These are phyloP conservation scores for Corythornis cristatus DNA, from an alignment of 2,113 vertebrate genomes.

Conservation along the genomic window DNA sequence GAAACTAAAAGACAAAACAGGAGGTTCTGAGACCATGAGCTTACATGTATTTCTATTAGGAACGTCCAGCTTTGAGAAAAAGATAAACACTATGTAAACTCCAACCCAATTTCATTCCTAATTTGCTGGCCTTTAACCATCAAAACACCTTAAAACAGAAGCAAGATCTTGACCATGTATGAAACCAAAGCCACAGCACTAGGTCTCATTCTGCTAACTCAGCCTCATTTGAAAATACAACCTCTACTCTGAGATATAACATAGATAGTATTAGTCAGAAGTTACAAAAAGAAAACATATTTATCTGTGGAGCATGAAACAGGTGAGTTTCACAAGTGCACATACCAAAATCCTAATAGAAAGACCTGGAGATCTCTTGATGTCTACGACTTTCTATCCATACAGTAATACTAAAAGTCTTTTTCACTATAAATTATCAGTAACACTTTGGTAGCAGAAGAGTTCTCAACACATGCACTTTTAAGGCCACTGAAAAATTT, in stretches of 20 bases:
- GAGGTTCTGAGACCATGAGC: not conserved
- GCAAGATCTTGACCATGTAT: not conserved
- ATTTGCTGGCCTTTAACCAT: not conserved
- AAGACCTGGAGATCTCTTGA: not conserved
- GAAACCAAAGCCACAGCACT: not conserved
- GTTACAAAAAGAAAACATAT: not conserved
- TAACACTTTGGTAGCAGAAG: not conserved
- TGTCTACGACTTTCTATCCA: not conserved
- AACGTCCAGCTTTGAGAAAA: not conserved
- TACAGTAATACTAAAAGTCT: not conserved
- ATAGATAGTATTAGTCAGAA: not conserved
- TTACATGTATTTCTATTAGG: not conserved
- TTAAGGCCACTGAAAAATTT: not conserved
- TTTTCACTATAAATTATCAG: not conserved
- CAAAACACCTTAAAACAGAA: not conserved
- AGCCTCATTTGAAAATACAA: not conserved
- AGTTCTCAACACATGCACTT: not conserved
- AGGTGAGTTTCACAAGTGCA: not conserved
- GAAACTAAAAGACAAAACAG: not conserved
- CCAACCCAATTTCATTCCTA: not conserved
- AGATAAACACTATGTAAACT: not conserved
- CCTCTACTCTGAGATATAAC: not conserved
- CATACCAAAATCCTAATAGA: rapidly evolving
- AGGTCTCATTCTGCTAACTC: not conserved
- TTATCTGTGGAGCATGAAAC: not conserved